phyloP scores from a whole-genome alignment of 2,113 vertebrate species.

The Rousettus leschenaultii region DNA sequence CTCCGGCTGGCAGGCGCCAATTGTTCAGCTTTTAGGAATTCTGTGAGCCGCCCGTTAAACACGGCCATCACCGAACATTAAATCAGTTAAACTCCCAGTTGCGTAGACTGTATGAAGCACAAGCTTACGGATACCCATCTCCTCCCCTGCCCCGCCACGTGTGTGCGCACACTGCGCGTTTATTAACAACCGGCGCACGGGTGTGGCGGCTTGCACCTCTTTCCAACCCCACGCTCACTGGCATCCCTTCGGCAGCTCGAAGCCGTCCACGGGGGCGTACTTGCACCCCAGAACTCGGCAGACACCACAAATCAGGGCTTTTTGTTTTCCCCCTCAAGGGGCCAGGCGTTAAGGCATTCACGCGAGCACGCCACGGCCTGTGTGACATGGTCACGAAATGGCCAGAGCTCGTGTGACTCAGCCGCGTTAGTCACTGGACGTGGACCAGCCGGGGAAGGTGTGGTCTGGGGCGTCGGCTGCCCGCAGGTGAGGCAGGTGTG shows the following conservation, averaged over 20 bases:
- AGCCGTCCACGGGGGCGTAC: too few relatives aligned
- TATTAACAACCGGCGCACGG: background rate
- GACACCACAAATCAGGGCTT: background rate
- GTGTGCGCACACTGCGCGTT: background rate
- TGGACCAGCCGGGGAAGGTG: background rate
- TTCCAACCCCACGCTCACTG: background rate
- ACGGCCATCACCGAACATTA: background rate
- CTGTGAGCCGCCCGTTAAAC: background rate
- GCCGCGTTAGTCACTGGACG: background rate
- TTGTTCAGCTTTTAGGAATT: background rate
- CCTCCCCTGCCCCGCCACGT: background rate
- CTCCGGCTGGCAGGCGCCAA: rapidly evolving
- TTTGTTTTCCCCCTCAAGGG: background rate
- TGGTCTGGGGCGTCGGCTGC: too few relatives aligned
- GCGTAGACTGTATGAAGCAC: background rate
- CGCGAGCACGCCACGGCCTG: rapidly evolving
- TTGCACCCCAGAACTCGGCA: background rate
- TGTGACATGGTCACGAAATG: background rate
- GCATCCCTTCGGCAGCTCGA: background rate
- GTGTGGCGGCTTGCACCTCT: background rate
- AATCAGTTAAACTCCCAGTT: background rate
- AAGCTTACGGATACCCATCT: background rate
- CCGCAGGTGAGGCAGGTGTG: background rate
- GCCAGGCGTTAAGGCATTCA: background rate
- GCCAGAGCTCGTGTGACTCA: background rate